Evolutionary conservation across 2,113 vertebrate species (phyloP), one percentile per base, ranked within the genome.

Genomic region (Oreochromis tanganicae): DNA sequence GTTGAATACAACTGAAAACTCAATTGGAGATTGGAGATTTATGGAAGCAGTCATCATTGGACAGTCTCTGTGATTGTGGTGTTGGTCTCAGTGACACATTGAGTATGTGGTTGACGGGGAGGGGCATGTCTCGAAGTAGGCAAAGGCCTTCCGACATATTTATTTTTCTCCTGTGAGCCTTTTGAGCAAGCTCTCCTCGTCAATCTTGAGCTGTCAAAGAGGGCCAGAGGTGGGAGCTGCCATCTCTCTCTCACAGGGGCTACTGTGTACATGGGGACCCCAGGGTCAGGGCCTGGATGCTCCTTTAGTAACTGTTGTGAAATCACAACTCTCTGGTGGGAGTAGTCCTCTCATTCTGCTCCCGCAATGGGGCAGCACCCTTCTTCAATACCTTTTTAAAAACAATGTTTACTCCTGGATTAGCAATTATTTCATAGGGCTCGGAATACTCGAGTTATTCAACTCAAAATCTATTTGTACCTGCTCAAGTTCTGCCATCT

Each of bases 201-300:
- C 95, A 95, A 95, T 96, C 94, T 94, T 91, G 80, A 52, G 87
- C 89, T 93, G 95, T 96, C 94, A 93, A 55, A 80, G 85, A 90
- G 84, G 90, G 91, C 90, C 92, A 94, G 92, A 93, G 94, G 94
- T 95, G 94, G 93, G 86, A 88, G 83, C 88, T 87, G 86, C 84
- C 87, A 81, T 92, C 88, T 89, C 83, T 87, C 54, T 91, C 91
- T 94, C 92, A 90, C 90, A 91, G 91, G 83, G 89, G 83, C 88
- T 82, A 79, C 84, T 87, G 88, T 94, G 91, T 90, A 82, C 86
- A 46, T 55, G 73, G 61, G 89, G 92, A 94, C 91, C 88, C 54
- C 54, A 19, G 93, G 93, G 96, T 96, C 96, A 94, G 90, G 83
- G 89, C 88, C 93, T 87, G 88, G 92, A 93, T 87, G 86, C 89